phyloP scores from a whole-genome alignment of 1,140 invertebrate genomes.

The Oryctes rhinoceros region DNA sequence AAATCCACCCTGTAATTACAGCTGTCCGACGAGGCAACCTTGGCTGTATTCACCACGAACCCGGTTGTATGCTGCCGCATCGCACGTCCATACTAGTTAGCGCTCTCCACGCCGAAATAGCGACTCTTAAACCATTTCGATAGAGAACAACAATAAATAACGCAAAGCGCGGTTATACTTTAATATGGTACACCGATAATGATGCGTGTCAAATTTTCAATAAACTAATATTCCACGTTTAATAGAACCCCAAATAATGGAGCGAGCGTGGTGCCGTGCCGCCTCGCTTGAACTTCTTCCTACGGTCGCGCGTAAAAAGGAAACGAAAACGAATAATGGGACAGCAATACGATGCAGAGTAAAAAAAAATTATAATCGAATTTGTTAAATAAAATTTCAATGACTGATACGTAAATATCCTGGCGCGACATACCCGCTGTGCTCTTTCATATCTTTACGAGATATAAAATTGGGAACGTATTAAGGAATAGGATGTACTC shows the following conservation, averaged over 20 bases:
- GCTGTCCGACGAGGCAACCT: background rate
- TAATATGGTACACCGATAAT: constrained; percentile 16
- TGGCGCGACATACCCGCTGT: background rate
- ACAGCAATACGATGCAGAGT: background rate
- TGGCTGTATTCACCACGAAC: background rate
- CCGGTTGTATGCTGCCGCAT: background rate
- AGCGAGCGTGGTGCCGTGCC: constrained; percentile 10
- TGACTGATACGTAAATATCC: constrained; percentile 30
- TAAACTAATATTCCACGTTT: constrained; percentile 34
- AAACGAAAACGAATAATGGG: background rate
- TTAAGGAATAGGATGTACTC: constrained; percentile 16
- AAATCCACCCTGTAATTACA: constrained; percentile 5
- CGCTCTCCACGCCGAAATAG: background rate
- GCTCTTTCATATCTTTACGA: constrained; percentile 12
- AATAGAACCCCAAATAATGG: constrained; percentile 31
- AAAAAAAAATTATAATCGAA: constrained; percentile 22
- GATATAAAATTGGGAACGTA: constrained; percentile 23
- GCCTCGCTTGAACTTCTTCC: background rate
- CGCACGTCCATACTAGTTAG: background rate
- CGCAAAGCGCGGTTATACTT: constrained; percentile 12
- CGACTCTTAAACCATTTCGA: constrained; percentile 13
- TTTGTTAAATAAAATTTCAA: constrained; percentile 28
- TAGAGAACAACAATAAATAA: constrained; percentile 28
- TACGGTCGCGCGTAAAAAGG: constrained; percentile 8
- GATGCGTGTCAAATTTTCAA: constrained; percentile 33